Base-by-base conservation (phyloP, 2,797 vertebrate species). In the Denticeps clupeoides region DNA sequence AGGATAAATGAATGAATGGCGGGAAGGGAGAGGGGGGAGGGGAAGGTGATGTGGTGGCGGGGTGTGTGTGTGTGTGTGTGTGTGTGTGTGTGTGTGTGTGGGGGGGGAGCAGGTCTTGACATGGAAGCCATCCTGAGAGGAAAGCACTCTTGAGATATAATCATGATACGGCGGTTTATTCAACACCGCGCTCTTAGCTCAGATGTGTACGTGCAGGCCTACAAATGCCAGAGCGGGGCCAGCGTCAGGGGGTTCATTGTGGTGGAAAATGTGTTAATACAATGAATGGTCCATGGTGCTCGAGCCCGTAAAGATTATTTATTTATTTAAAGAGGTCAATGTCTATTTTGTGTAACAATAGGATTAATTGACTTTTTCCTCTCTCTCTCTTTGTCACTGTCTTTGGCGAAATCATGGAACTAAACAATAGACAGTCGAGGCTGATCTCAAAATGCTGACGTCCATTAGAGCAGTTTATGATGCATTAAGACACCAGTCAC, bases 81-180 rank as follows among this genome's bases (percentile, higher is more conserved):
- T n/a, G n/a, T n/a, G n/a, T n/a, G n/a, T n/a, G n/a, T n/a, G n/a
- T n/a, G n/a, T n/a, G n/a, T n/a, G 25, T 64, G 58, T 18, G 37
- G 56, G 60, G 52, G 38, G 22, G 47, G 68, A 74, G 72, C 62
- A 45, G 61, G 65, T 59, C 53, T 59, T 63, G 57, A 74, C 64
- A 58, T 49, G 61, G 71, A 77, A 72, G 68, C 69, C 55, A 60
- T 75, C 55, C 48, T 52, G 60, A 73, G 57, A 73, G 72, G 61
- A 82, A 75, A 62, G 33, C 9, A 55, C 31, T n/a, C n/a, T n/a
- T 12, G 33, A 51, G 51, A 56, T 51, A 56, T 31, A 24, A 52
- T 63, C 49, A 26, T 46, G 41, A 56, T 49, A 37, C 38, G 11
- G 21, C 18, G 26, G 28, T 56, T 60, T 53, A 63, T 68, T 62